Percentiles rank a stretch among this genome's conserved stretches.
phyloP scores from a whole-genome alignment of 2,797 vertebrate genomes.

The Phrynocephalus vlangalii region DNA sequence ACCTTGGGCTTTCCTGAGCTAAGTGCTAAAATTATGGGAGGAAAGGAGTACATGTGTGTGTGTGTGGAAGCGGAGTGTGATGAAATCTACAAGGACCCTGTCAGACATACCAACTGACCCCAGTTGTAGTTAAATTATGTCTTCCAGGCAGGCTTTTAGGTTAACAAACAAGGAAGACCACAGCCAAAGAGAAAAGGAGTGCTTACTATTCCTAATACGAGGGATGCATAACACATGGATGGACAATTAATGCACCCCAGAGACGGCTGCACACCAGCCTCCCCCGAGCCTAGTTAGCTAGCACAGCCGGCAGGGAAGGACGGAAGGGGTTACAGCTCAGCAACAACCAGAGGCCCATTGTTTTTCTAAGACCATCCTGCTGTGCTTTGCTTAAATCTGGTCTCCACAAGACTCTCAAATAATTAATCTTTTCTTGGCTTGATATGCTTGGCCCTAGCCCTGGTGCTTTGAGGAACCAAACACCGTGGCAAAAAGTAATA shows the following conservation, averaged over 20 bases:
- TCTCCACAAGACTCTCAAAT: not conserved
- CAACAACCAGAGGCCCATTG: too few species aligned
- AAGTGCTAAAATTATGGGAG: not conserved
- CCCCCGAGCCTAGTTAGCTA: too few species aligned
- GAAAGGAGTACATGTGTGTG: not conserved
- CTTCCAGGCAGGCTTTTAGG: not conserved
- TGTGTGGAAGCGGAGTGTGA: not conserved
- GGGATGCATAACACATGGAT: too few species aligned
- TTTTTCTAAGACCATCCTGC: not conserved
- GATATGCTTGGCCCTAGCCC: not conserved
- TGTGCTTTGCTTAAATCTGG: not conserved
- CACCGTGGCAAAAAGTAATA: not conserved
- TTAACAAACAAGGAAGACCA: not conserved
- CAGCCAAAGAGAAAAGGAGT: not conserved
- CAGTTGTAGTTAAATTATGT: not conserved
- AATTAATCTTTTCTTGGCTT: not conserved
- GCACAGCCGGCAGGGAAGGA: too few species aligned
- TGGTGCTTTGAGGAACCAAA: not conserved
- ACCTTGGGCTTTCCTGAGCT: not conserved
- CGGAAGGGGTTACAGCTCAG: too few species aligned
- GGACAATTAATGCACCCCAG: too few species aligned
- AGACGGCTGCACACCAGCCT: too few species aligned
- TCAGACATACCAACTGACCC: too few species aligned
- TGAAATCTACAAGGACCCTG: not conserved
- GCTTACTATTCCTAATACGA: not conserved